phyloP scores from a whole-genome alignment of 2,888 invertebrate species.

The Parelbella ahira region DNA sequence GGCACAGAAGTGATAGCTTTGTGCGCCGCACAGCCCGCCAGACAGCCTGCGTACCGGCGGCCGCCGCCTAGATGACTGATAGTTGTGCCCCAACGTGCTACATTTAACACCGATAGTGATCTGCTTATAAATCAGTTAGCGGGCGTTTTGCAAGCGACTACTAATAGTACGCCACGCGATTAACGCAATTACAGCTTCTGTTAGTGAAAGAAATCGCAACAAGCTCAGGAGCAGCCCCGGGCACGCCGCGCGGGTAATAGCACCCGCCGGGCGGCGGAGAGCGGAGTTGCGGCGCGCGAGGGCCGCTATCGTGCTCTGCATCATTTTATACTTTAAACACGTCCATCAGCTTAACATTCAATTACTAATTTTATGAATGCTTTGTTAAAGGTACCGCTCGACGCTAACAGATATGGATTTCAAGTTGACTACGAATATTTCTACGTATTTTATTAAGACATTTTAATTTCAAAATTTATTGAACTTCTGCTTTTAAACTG shows the following conservation, averaged over 20 bases:
- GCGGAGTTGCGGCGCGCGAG: slow-evolving; percentile 51
- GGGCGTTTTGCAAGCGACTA: slow-evolving; percentile 51
- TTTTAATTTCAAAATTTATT: too few species aligned
- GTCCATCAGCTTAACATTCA: slow-evolving; percentile 24
- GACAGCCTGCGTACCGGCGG: slow-evolving; percentile 28
- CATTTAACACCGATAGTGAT: slow-evolving; percentile 56
- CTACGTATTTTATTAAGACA: too few species aligned
- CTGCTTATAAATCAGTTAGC: slow-evolving; percentile 56
- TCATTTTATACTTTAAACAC: slow-evolving; percentile 25
- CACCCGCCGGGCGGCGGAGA: slow-evolving; percentile 62
- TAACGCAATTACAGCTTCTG: slow-evolving; percentile 65
- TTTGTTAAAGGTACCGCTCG: not conserved
- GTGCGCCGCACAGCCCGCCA: slow-evolving; percentile 46
- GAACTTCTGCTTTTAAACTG: too few species aligned
- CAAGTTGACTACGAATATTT: too few species aligned
- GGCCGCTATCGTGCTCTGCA: slow-evolving; percentile 52
- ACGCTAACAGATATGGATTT: too few species aligned
- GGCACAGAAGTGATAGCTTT: slow-evolving; percentile 69
- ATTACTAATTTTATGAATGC: slow-evolving; percentile 18
- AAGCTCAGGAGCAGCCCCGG: slow-evolving; percentile 63
- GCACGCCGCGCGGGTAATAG: slow-evolving; percentile 66
- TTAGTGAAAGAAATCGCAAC: slow-evolving; percentile 73
- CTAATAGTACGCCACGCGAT: slow-evolving; percentile 42
- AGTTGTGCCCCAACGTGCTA: slow-evolving; percentile 46
- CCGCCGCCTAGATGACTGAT: slow-evolving; percentile 47